Evolutionary conservation across 2,113 vertebrate species (phyloP).

Genomic region (Pyxicephalus adspersus): DNA sequence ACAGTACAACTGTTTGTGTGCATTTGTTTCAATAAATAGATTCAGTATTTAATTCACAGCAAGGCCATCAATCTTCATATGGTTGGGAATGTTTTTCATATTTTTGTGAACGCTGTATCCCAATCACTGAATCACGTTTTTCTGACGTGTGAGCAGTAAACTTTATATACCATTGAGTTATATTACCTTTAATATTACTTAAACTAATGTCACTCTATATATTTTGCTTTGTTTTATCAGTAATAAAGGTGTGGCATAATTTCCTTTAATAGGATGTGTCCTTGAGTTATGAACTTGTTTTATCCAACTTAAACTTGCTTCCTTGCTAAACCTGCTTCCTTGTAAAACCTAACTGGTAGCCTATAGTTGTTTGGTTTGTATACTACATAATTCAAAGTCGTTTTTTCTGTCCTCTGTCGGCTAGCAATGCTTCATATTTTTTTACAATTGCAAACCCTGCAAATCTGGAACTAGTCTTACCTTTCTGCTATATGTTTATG

Average conservation of each 20-base stretch:
- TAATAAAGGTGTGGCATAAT: neutral
- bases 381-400: neutral
- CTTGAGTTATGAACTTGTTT: conserved; percentile 22
- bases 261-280: neutral
- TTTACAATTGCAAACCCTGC: neutral
- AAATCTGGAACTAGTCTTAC: neutral
- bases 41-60: neutral
- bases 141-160: too few species aligned
- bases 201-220: neutral
- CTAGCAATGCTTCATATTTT: neutral
- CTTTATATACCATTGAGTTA: too few species aligned
- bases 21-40: neutral
- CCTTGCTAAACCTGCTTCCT: neutral
- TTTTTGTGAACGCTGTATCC: too few species aligned
- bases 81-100: too few species aligned
- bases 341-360: neutral
- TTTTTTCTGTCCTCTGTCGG: neutral
- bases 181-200: neutral
- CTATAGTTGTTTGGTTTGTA: neutral
- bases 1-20: neutral
- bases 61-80: too few species aligned
- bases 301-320: conserved; percentile 27
- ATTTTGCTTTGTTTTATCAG: neutral
- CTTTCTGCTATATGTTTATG: neutral
- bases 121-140: too few species aligned